phyloP scores from a whole-genome alignment of 2,888 invertebrate species.

The Silvanus unidentatus region DNA sequence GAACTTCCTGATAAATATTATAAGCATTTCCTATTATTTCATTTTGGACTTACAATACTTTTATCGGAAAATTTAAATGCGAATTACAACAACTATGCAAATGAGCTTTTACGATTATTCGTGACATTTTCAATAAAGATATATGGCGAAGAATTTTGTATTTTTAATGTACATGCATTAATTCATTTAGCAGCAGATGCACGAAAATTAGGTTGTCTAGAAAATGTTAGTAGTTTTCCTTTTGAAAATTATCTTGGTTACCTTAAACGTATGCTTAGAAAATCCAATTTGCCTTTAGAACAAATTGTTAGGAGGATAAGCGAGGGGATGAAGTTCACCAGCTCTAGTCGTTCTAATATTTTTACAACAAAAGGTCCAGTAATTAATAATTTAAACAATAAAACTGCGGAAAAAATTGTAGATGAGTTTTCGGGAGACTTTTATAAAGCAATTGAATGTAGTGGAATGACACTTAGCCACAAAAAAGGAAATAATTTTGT shows the following conservation, averaged over 20 bases:
- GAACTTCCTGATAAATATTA: constrained; percentile 9
- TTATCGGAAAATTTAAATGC: constrained; percentile 9
- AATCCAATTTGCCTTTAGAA: constrained; percentile 15
- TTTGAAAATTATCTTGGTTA: constrained; percentile 17
- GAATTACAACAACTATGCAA: constrained; percentile 17
- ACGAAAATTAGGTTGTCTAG: constrained; percentile 13
- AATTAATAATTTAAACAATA: too few relatives aligned
- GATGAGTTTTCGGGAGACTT: too few relatives aligned
- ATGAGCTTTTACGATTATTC: constrained; percentile 12
- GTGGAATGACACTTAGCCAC: too few relatives aligned
- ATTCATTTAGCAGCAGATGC: constrained; percentile 10
- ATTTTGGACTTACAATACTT: constrained; percentile 12
- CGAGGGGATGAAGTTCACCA: too few relatives aligned
- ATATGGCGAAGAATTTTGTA: constrained; percentile 2
- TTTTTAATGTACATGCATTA: constrained; percentile 7
- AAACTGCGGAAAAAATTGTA: too few relatives aligned
- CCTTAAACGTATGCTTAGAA: constrained; percentile 15
- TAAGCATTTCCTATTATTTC: constrained; percentile 11
- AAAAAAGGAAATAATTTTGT: too few relatives aligned
- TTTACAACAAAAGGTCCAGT: too few relatives aligned
- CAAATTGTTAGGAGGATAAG: constrained; percentile 14
- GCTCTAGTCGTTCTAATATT: too few relatives aligned
- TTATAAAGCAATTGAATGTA: too few relatives aligned
- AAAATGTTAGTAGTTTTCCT: constrained; percentile 13
- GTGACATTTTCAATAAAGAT: constrained; percentile 8